Evolutionary conservation across 2,797 vertebrate species (phyloP).

Genomic region (Syncerus caffer): DNA sequence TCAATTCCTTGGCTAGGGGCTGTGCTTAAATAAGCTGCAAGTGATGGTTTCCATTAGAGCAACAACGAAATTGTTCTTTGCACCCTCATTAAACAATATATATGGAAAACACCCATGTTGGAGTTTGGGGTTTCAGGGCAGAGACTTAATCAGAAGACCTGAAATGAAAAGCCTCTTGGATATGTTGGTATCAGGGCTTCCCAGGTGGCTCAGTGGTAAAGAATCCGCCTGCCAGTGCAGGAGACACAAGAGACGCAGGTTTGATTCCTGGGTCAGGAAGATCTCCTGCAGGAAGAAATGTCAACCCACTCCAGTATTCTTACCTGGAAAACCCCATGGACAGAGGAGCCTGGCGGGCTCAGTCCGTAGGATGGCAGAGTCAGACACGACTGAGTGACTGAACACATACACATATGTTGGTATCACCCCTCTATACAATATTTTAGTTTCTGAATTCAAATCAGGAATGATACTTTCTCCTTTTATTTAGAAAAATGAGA

Average conservation of each 20-base stretch:
- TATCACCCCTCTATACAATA: background rate
- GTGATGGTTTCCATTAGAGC: background rate
- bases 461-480: background rate
- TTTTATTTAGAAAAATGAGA: constrained; percentile 19
- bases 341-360: background rate
- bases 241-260: background rate
- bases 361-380: background rate
- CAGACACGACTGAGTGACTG: background rate
- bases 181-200: background rate
- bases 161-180: background rate
- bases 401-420: background rate
- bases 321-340: background rate
- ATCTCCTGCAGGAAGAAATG: background rate
- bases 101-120: background rate
- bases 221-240: background rate
- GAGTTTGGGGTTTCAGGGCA: background rate
- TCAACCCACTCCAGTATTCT: background rate
- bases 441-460: background rate
- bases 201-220: background rate
- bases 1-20: background rate
- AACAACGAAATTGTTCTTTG: background rate
- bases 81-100: background rate
- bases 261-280: background rate
- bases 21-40: background rate
- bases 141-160: background rate